Conservation (phyloP, 2,888 invertebrate genomes). For the Meteorus cinctellus region DNA sequence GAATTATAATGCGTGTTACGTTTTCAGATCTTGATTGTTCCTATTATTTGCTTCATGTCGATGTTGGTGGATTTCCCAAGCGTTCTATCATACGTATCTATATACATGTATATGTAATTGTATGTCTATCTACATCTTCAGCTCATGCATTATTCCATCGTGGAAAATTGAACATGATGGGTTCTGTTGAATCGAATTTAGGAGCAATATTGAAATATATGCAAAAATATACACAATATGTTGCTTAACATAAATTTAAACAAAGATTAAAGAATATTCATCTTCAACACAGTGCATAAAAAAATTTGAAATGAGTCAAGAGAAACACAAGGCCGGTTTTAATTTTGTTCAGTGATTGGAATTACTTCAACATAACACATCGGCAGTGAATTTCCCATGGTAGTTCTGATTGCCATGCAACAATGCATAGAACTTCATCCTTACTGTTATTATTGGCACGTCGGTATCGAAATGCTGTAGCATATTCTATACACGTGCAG, state of each 20-base stretch:
- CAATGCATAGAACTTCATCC: too few relatives aligned
- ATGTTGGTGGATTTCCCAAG: not conserved
- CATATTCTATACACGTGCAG: too few relatives aligned
- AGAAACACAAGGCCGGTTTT: too few relatives aligned
- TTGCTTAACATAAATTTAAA: not conserved
- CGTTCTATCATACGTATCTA: not conserved
- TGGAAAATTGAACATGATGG: not conserved
- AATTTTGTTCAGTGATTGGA: too few relatives aligned
- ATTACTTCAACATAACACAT: too few relatives aligned
- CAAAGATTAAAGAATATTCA: not conserved
- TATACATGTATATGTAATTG: not conserved
- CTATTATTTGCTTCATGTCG: not conserved
- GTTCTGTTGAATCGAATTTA: not conserved
- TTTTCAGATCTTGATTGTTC: not conserved
- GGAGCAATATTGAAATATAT: not conserved
- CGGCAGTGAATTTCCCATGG: too few relatives aligned
- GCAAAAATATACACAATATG: conserved; percentile 19
- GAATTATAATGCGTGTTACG: not conserved
- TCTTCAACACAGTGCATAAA: too few relatives aligned
- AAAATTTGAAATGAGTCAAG: too few relatives aligned
- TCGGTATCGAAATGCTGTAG: too few relatives aligned
- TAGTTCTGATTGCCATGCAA: too few relatives aligned
- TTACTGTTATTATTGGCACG: too few relatives aligned
- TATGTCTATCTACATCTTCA: not conserved
- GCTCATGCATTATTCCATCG: conserved; percentile 13